These are phyloP conservation scores for Andricus quercusramuli DNA, from an alignment of 2,888 invertebrate genomes.

Conservation along the genomic window DNA sequence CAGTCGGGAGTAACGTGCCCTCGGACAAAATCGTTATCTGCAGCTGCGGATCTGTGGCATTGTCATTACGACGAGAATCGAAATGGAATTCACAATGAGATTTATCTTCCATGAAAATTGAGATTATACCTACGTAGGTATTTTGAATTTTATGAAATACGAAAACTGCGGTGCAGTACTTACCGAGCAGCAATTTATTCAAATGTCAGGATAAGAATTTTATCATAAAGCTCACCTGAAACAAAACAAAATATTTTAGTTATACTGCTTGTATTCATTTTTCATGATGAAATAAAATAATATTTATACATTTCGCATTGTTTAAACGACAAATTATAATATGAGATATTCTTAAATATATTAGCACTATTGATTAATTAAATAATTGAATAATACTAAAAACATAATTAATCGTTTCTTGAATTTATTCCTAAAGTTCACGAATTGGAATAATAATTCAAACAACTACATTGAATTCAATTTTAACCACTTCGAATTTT, in stretches of 20 bases:
- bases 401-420: no score
- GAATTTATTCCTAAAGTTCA: no score
- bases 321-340: no score
- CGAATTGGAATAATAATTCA: no score
- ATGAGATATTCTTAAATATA: no score
- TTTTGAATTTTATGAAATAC: background rate
- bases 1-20: conserved; percentile 3
- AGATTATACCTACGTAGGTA: conserved; percentile 11
- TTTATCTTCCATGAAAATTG: conserved; percentile 23
- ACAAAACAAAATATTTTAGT: background rate
- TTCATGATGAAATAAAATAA: no score
- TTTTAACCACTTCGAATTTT: no score
- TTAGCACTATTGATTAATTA: no score
- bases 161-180: background rate
- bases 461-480: no score
- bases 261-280: background rate
- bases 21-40: conserved; percentile 35
- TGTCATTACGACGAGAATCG: conserved; percentile 12
- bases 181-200: background rate
- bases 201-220: background rate
- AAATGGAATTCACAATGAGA: conserved; percentile 20
- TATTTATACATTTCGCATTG: no score
- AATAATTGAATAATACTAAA: no score
- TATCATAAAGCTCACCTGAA: conserved; percentile 16
- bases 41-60: conserved; percentile 35